Base-by-base conservation (phyloP, 2,113 vertebrate genomes). In the Tragelaphus imberbis region DNA sequence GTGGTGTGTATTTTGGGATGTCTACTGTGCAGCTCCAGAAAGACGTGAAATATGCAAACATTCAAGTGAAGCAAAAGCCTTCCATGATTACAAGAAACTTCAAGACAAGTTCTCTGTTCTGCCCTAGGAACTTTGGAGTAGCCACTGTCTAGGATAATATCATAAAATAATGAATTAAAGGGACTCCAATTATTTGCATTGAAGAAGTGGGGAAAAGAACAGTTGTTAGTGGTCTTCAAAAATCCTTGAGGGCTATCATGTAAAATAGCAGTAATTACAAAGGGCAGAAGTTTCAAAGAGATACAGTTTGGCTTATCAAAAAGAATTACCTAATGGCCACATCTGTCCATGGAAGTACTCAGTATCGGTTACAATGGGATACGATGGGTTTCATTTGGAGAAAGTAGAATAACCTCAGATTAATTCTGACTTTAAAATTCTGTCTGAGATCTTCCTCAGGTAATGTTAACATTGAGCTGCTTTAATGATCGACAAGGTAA, bases 41-140 rank as follows among this genome's bases (percentile, higher is more conserved):
- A 99, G 99, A 98, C 98, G 99, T 97, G 99, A 99, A 99, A 99
- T 99, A 28, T 99, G 99, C 98, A 99, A 99, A 96, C 99, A 99
- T 98, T 99, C 99, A 49, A 99, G 99, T 90, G 99, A 99, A 99
- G 99, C 99, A 95, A 99, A 99, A 98, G 99, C 99, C 95, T 99
- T 99, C 98, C 99, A 99, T 97, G 99, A 99, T 97, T 99, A 99
- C 3, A 95, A 40, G 30, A 80, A 90, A 88, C 51, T 89, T 95
- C 11, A 56, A 75, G 59, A 63, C 15, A 79, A n/a, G 23, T 56
- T 25, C 7, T 25, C 7, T n/a, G 90, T 8, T 21, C 10, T 91
- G 7, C 51, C 30, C 23, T 40, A 53, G 59, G 28, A 91, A 71
- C 40, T 88, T 65, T 36, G 19, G 58, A 49, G n/a, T 33, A 55